Base-by-base conservation (phyloP, 1,140 invertebrate genomes). In the Chrysopa pallens region DNA sequence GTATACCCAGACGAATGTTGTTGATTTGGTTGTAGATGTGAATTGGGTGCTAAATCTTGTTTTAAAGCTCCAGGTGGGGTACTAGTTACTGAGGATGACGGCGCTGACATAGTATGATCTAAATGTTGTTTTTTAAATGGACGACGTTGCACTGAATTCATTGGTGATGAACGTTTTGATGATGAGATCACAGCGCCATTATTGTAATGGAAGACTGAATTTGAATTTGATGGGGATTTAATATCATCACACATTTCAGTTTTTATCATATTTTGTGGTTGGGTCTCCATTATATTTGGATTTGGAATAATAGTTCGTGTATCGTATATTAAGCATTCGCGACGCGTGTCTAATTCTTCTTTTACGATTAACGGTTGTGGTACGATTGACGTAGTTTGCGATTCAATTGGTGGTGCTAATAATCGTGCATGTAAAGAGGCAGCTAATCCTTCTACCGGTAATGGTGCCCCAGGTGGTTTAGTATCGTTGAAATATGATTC, bases 391-490 rank as follows among this genome's bases (percentile, higher is more conserved):
- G 17, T 23, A 9, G 31, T 33, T 33, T 12, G 8, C 31, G 31
- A 11, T 12, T 9, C 8, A 9, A 12, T 47, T 8, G 55, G 50
- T 14, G 17, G 31, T 47, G 67, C 68, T 46, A 84, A 60, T 48
- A 85, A 80, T 51, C 82, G 70, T 36, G 80, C 81, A 52, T 85
- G 82, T 39, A 87, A 58, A 28, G 80, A 82, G 31, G 82, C 84
- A n/a, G 84, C 84, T 33, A 88, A 55, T 17, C 84, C 82, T 71
- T 72, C 65, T 14, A 72, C 63, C 3, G 69, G 50, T 47, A 59
- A 59, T 33, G 44, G 49, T 15, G 36, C 46, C 47, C 35, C 46
- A 43, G 68, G 59, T 17, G 69, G 66, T 48, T 74, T 74, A 46
- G 67, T 56, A 46, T 80, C 76, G 42, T 66, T 61, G 50, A 80